Base-by-base conservation (phyloP, 2,113 vertebrate species). In the Oophaga pumilio region DNA sequence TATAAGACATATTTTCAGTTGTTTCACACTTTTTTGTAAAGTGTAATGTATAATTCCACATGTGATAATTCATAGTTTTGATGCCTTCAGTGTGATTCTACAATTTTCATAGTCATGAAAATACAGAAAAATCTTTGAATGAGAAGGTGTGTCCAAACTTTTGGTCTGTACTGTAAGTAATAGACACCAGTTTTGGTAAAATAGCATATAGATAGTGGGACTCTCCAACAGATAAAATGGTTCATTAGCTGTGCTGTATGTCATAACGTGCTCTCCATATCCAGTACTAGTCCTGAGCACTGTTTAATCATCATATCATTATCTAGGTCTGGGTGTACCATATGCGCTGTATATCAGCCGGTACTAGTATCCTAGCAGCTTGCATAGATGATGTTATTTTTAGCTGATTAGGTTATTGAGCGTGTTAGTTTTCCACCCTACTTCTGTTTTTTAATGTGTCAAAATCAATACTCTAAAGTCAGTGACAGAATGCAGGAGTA, bases 341-440 rank as follows among this genome's bases (percentile, higher is more conserved):
- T 17, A 85, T 50, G 87, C 84, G 84, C 28, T 86, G 12, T 22
- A 82, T 28, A 52, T 84, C 89, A 87, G 86, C 60, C 62, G 74
- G 57, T 15, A 85, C 85, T 81, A 71, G 74, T 85, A 74, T 53
- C 56, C 84, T 14, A 13, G 56, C 24, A 56, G 74, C 26, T 7
- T 66, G 14, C 74, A 85, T 28, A 76, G 22, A 15, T 64, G 10
- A 69, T 15, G 60, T 86, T 86, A 79, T 86, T 86, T 79, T 86
- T 64, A 86, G 74, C 18, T 79, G 8, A 18, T 86, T 86, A 68
- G n/a, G 49, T 66, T 77, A 77, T 66, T 79, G 24, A 79, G 79
- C 2, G 59, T 86, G 76, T 80, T 66, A 80, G 13, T 56, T 86
- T 80, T 86, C 62, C 28, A 80, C 50, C 60, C 74, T 71, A 18